These are phyloP conservation scores for Bellardia bayeri DNA, from an alignment of 2,888 invertebrate species.

Conservation along the genomic window DNA sequence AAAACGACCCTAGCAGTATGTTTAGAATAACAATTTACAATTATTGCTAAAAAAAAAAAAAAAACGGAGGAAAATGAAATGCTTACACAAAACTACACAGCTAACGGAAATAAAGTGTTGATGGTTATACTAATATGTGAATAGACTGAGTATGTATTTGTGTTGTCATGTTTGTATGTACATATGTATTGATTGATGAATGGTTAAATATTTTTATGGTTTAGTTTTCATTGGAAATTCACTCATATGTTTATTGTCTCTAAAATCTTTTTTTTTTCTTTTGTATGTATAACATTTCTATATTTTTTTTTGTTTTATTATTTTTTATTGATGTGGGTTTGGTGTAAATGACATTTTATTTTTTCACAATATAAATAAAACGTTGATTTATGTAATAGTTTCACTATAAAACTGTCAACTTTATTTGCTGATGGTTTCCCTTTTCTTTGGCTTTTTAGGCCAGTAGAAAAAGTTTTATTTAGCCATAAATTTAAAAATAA, in stretches of 20 bases:
- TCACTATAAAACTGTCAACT: slow-evolving; percentile 70
- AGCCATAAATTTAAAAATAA: slow-evolving; percentile 46
- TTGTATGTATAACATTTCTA: slow-evolving; percentile 22
- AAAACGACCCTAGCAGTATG: slow-evolving; percentile 6
- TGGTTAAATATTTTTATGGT: slow-evolving; percentile 62
- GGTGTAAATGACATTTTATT: slow-evolving; percentile 70
- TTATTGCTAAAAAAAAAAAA: slow-evolving; percentile 13
- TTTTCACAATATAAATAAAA: slow-evolving; percentile 66
- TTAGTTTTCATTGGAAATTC: slow-evolving; percentile 32
- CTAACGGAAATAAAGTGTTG: slow-evolving; percentile 46
- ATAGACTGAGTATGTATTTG: slow-evolving; percentile 22
- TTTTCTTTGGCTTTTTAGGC: slow-evolving; percentile 18
- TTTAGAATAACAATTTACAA: slow-evolving; percentile 62
- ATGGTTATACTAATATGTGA: background rate
- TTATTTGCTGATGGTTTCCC: slow-evolving; percentile 46
- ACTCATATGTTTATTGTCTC: slow-evolving; percentile 68
- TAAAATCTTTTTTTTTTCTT: slow-evolving; percentile 55
- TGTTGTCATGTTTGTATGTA: slow-evolving; percentile 26
- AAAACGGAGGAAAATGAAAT: slow-evolving; percentile 11
- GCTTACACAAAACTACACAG: background rate
- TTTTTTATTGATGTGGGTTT: slow-evolving; percentile 70
- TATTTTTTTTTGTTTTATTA: slow-evolving; percentile 23
- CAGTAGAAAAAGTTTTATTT: slow-evolving; percentile 27
- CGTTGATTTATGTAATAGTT: slow-evolving; percentile 72
- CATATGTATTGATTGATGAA: slow-evolving; percentile 60